A percentile compares a stretch with the other conserved stretches of the same genome.
Evolutionary conservation across 1,140 invertebrate species (phyloP).

Genomic region (Lasioglossum albipes): DNA sequence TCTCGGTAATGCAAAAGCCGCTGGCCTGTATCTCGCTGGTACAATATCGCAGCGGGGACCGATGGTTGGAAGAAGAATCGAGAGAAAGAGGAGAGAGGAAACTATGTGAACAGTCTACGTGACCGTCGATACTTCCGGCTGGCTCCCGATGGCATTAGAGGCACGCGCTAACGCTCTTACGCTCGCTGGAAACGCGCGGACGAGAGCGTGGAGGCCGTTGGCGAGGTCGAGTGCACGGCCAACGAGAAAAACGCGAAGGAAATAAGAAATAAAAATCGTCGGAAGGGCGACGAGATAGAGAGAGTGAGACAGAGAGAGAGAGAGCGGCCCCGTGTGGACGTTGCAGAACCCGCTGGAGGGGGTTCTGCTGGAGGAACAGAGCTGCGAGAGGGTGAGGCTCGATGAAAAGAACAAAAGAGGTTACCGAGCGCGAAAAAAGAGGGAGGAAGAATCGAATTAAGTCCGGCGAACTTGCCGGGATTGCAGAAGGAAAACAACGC

Average conservation of each 20-base stretch:
- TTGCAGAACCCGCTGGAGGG: too few relatives aligned
- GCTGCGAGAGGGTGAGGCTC: not conserved
- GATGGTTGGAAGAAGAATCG: not conserved
- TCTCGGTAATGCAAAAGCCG: not conserved
- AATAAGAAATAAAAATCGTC: constrained; percentile 6
- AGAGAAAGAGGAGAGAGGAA: not conserved
- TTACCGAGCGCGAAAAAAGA: not conserved
- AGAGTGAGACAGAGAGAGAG: too few relatives aligned
- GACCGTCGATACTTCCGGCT: constrained; percentile 38
- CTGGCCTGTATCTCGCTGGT: not conserved
- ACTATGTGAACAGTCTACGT: constrained; percentile 13
- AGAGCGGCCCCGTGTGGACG: too few relatives aligned
- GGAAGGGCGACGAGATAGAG: not conserved
- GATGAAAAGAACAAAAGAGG: not conserved
- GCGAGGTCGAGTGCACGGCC: not conserved
- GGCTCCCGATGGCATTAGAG: constrained; percentile 18
- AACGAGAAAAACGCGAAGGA: not conserved
- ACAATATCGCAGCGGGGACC: constrained; percentile 6
- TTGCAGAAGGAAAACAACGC: constrained; percentile 37
- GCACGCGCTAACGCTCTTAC: constrained; percentile 8
- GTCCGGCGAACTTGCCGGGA: constrained; percentile 5
- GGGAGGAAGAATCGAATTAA: constrained; percentile 54
- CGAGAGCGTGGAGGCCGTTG: not conserved
- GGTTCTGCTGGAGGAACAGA: too few relatives aligned
- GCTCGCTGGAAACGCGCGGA: not conserved